These are phyloP conservation scores for Pinctada fucata DNA, from an alignment of 2,888 invertebrate species.

Conservation along the genomic window DNA sequence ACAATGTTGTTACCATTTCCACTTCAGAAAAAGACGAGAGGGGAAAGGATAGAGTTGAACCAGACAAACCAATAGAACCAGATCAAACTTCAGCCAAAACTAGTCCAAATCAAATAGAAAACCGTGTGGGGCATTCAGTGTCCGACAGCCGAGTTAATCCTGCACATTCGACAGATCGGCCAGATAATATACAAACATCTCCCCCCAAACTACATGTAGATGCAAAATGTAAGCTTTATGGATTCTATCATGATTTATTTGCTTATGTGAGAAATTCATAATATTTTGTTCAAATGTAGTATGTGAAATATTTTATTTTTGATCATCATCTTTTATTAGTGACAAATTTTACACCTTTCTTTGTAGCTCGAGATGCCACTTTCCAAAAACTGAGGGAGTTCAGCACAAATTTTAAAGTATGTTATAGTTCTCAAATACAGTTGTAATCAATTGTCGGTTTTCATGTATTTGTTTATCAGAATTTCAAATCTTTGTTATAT, in stretches of 20 bases:
- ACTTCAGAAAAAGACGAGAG: constrained; percentile 24
- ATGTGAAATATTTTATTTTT: too few species aligned
- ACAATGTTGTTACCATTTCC: too few species aligned
- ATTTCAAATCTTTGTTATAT: too few species aligned
- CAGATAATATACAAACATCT: constrained; percentile 35
- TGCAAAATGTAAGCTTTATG: too few species aligned
- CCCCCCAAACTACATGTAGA: constrained; percentile 21
- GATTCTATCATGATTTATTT: not conserved
- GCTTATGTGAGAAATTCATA: too few species aligned
- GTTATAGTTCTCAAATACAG: constrained; percentile 13
- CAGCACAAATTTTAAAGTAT: constrained; percentile 61
- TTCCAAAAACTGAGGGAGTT: constrained; percentile 61
- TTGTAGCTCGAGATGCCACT: constrained; percentile 45
- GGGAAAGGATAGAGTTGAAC: constrained; percentile 8
- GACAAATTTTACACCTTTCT: not conserved
- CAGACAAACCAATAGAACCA: not conserved
- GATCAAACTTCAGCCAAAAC: constrained; percentile 9
- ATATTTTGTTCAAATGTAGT: too few species aligned
- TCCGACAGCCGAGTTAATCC: not conserved
- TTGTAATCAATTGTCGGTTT: too few species aligned
- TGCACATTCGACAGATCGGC: constrained; percentile 28
- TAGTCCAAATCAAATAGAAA: constrained; percentile 24
- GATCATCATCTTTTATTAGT: too few species aligned
- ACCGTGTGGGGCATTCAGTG: constrained; percentile 4
- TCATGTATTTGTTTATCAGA: too few species aligned